Evolutionary conservation across 2,113 vertebrate genomes (phyloP).

Genomic region (Gnathonemus longibarbis): DNA sequence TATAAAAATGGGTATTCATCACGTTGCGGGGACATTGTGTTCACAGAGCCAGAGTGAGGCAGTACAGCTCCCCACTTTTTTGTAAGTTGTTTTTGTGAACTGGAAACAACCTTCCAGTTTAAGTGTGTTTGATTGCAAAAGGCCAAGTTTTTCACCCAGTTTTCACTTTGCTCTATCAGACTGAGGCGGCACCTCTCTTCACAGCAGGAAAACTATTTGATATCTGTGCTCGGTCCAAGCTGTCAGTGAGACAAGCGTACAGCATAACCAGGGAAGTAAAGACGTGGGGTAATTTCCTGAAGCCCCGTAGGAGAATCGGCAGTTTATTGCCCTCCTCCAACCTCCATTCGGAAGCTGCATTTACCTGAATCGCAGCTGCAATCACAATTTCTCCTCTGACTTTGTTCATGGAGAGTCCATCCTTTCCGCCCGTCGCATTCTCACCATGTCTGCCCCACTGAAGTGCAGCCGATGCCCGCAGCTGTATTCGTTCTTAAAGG

Average conservation of each 20-base stretch:
- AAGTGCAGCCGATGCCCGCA: not conserved
- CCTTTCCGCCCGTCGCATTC: not conserved
- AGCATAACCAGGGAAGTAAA: not conserved
- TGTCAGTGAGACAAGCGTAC: too few relatives aligned
- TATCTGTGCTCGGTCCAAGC: not conserved
- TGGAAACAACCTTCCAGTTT: not conserved
- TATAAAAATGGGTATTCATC: too few relatives aligned
- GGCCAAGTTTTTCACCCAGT: not conserved
- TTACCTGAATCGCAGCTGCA: not conserved
- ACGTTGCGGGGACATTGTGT: too few relatives aligned
- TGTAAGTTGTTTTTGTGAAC: not conserved
- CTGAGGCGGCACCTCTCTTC: not conserved
- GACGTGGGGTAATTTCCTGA: not conserved
- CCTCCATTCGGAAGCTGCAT: not conserved
- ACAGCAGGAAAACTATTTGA: not conserved
- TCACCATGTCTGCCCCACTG: not conserved
- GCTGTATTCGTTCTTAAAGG: not conserved
- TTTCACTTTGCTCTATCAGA: not conserved
- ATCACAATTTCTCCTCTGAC: not conserved
- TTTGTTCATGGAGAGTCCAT: not conserved
- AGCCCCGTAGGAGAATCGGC: not conserved
- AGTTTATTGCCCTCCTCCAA: not conserved
- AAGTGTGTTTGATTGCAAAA: not conserved
- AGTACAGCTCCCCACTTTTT: too few relatives aligned
- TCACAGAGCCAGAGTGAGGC: not conserved